These are phyloP conservation scores for Cecropterus lyciades DNA, from an alignment of 1,140 invertebrate genomes.

Conservation along the genomic window DNA sequence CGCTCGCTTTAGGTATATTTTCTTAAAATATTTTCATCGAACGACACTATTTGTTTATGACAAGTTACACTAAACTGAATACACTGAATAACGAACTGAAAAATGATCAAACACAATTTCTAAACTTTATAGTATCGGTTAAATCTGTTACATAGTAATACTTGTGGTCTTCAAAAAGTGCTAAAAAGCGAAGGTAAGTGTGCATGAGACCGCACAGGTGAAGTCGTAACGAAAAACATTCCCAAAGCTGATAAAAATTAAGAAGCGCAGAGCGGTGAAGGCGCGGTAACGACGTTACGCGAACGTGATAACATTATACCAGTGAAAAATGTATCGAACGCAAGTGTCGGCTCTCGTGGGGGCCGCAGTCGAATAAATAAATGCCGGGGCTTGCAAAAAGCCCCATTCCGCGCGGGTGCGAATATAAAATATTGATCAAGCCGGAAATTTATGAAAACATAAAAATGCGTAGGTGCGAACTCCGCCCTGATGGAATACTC, in stretches of 20 bases:
- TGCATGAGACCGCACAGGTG: too few species aligned
- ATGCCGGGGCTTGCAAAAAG: constrained; percentile 50
- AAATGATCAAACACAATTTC: too few species aligned
- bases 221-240: neutral
- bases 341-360: constrained; percentile 60
- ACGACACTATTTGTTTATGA: too few species aligned
- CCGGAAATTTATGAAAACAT: constrained; percentile 74
- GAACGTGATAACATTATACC: constrained; percentile 66
- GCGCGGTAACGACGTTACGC: constrained; percentile 36
- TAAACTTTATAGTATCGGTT: too few species aligned
- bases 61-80: too few species aligned
- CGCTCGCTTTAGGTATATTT: neutral
- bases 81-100: too few species aligned
- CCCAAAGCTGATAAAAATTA: constrained; percentile 20
- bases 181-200: too few species aligned
- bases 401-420: constrained; percentile 52
- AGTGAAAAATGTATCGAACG: constrained; percentile 67
- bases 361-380: constrained; percentile 59
- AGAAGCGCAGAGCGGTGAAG: constrained; percentile 27
- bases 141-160: too few species aligned
- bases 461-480: constrained; percentile 63
- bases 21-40: constrained; percentile 7
- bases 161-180: too few species aligned
- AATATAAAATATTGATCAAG: constrained; percentile 74
- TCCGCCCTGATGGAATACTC: constrained; percentile 56